Conservation (phyloP, 2,797 vertebrate species). For the Onychomys leucogaster region DNA sequence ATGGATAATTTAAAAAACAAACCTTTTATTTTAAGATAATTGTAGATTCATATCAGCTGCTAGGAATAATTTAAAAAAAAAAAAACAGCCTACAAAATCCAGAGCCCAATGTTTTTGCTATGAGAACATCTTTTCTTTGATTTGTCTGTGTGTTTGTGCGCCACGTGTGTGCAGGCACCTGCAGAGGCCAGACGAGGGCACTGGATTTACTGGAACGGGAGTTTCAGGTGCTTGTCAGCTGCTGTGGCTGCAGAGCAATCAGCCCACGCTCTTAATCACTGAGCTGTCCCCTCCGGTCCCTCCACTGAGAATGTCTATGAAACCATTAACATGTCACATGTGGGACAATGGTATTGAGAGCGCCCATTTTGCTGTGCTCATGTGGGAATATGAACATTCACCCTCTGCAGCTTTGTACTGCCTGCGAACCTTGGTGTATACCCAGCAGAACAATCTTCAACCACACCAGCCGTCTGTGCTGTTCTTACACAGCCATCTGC, state of each 20-base stretch:
- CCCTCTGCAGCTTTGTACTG: not conserved
- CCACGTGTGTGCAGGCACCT: not conserved
- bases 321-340: constrained; percentile 10
- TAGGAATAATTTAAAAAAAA: not conserved
- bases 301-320: not conserved
- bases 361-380: not conserved
- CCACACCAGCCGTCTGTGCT: not conserved
- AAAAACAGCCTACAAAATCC: not conserved
- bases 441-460: not conserved
- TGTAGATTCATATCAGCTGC: not conserved
- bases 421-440: not conserved
- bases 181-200: not conserved
- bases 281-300: not conserved
- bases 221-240: not conserved
- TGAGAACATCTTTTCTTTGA: not conserved
- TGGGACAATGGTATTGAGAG: not conserved
- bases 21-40: constrained; percentile 17
- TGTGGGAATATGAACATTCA: not conserved
- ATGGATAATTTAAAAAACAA: constrained; percentile 23
- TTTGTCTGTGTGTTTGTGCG: too few relatives aligned
- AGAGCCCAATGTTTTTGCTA: not conserved
- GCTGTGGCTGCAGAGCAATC: not conserved
- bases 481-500: not conserved
- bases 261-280: not conserved
- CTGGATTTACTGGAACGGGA: too few relatives aligned